Conservation (phyloP, 2,888 invertebrate species). For the Ormyrus nitidulus region DNA sequence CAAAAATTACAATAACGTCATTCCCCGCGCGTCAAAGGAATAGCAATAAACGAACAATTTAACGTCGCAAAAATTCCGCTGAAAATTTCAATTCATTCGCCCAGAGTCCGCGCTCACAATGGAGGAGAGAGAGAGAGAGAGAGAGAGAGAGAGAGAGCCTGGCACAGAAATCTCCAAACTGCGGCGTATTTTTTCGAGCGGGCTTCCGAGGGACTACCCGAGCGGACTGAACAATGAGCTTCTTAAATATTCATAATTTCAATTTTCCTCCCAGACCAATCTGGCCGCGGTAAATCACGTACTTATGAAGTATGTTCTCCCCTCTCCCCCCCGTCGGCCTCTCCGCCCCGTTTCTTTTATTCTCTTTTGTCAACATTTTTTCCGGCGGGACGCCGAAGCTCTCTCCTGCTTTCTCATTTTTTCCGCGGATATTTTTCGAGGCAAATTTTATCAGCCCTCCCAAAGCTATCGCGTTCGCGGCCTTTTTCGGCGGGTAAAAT, state of each 20-base stretch:
- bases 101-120: neutral
- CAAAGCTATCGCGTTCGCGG: neutral
- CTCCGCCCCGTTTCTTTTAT: slow-evolving; percentile 27
- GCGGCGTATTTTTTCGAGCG: slow-evolving; percentile 39
- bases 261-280: slow-evolving; percentile 50
- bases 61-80: too few relatives aligned
- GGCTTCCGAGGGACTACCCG: neutral
- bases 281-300: slow-evolving; percentile 48
- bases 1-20: too few relatives aligned
- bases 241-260: slow-evolving; percentile 57
- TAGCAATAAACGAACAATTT: too few relatives aligned
- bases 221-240: slow-evolving; percentile 40
- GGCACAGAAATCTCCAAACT: slow-evolving; percentile 3
- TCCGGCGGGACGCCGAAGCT: neutral
- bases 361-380: slow-evolving; percentile 50
- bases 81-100: too few relatives aligned
- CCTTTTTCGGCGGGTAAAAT: too few relatives aligned
- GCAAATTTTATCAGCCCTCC: slow-evolving; percentile 11
- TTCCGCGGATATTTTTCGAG: slow-evolving; percentile 14
- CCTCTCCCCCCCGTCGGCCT: neutral
- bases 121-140: neutral
- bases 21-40: too few relatives aligned
- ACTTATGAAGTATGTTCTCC: slow-evolving; percentile 12
- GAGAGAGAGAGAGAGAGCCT: too few relatives aligned
- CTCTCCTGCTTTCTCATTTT: slow-evolving; percentile 2